Evolutionary conservation across 2,797 vertebrate species (phyloP).

Genomic region (Australoheros facetus): DNA sequence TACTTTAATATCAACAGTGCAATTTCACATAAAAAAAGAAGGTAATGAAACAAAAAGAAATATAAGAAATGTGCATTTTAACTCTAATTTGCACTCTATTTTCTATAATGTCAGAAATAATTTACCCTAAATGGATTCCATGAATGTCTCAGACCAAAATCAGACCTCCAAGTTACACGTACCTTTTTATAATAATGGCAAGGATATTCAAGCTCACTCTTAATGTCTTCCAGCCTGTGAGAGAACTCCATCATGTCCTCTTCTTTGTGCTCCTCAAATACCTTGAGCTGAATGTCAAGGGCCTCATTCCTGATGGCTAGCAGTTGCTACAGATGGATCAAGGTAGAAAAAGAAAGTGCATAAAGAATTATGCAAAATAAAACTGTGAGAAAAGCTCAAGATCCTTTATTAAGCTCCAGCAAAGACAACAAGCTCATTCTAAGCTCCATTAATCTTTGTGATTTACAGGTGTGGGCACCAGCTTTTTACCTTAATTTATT

Average conservation of each 20-base stretch:
- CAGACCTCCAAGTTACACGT: conserved; percentile 1
- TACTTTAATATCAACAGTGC: conserved; percentile 17
- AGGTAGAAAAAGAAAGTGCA: not conserved
- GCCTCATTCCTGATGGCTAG: conserved; percentile 88
- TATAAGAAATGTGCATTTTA: not conserved
- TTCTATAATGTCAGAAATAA: not conserved
- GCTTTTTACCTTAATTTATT: conserved; percentile 40
- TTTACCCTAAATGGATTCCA: not conserved
- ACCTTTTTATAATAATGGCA: conserved; percentile 56
- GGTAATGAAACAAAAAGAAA: conserved; percentile 17
- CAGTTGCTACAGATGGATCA: conserved; percentile 80
- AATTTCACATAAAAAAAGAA: conserved; percentile 26
- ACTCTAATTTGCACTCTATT: not conserved
- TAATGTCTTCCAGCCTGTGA: conserved; percentile 94
- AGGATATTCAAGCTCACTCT: conserved; percentile 97
- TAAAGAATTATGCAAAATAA: conserved; percentile 5
- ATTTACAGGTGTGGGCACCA: conserved; percentile 28
- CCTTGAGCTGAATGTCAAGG: conserved; percentile 96
- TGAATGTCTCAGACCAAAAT: conserved; percentile 1
- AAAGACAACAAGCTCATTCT: conserved; percentile 16
- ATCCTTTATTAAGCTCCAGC: not conserved
- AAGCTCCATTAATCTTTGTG: conserved; percentile 30
- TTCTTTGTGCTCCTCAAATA: conserved; percentile 96
- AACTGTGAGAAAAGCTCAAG: not conserved
- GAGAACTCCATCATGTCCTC: conserved; percentile 97